Percentiles rank a stretch among this genome's conserved stretches.
Evolutionary conservation across 1,140 invertebrate genomes (phyloP).

Genomic region (Gryon sp.): DNA sequence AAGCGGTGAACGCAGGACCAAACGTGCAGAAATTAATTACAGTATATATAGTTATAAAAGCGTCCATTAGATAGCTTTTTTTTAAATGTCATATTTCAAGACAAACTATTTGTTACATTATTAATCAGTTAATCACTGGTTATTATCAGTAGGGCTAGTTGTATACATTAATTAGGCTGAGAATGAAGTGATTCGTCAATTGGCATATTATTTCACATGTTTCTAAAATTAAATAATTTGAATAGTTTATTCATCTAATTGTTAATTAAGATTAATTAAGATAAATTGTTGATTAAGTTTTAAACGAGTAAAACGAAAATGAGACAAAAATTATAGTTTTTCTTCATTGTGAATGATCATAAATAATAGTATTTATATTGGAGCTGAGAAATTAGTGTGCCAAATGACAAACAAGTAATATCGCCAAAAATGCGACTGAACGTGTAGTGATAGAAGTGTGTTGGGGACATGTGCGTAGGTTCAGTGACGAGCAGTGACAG

Average conservation of each 20-base stretch:
- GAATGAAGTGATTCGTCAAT: conserved; percentile 19
- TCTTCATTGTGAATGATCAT: too few relatives aligned
- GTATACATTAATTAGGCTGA: conserved; percentile 28
- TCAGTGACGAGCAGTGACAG: conserved; percentile 92
- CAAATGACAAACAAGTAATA: conserved; percentile 9
- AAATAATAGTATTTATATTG: too few relatives aligned
- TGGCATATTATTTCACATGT: conserved; percentile 6
- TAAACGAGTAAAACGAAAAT: too few relatives aligned
- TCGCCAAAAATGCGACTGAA: conserved; percentile 45
- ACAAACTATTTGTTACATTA: conserved; percentile 30
- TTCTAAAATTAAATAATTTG: too few relatives aligned
- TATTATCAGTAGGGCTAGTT: conserved; percentile 30
- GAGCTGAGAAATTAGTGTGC: neutral
- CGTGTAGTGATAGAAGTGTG: conserved; percentile 77
- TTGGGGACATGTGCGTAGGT: conserved; percentile 81
- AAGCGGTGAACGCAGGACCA: conserved; percentile 52
- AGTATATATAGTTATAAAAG: conserved; percentile 16
- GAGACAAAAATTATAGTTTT: too few relatives aligned
- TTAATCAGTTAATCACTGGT: conserved; percentile 18
- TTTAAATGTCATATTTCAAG: too few relatives aligned
- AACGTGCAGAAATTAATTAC: conserved; percentile 63
- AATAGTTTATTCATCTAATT: neutral
- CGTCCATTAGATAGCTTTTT: too few relatives aligned
- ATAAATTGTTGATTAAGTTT: too few relatives aligned
- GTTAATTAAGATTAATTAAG: too few relatives aligned